Evolutionary conservation across 2,888 invertebrate genomes (phyloP), one percentile per base, ranked within the genome.

Genomic region (Lithophane leautieri): DNA sequence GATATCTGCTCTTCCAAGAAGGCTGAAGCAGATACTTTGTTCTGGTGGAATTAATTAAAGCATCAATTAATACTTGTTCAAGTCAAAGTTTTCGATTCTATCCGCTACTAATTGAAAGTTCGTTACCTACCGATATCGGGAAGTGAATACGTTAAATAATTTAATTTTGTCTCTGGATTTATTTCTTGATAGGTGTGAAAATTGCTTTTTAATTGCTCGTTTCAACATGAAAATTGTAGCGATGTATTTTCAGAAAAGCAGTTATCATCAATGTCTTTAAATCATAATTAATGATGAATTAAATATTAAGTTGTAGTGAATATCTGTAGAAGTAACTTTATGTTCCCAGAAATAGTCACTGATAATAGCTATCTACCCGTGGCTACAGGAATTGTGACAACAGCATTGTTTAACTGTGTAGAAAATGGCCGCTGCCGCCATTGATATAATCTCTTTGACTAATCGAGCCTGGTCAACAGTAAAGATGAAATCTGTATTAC

Each of bases 51-150:
- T 78, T 70, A 69, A 85, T 80, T 69, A 70, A 79, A 83, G 61
- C 58, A 79, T 85, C 66, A 78, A 84, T 81, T 84, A 78, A 52
- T 73, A 69, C 60, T 66, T 58, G 66, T 67, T 67, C 54, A 54
- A 67, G 69, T 61, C 25, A 22, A 77, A 83, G 54, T 60, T 74
- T 81, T 75, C 71, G 19, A 79, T 79, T 72, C 47, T 54, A 79
- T 74, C 71, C 56, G 69, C 25, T 71, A 73, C 28, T 75, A 66
- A 83, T 88, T 86, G 65, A 79, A 83, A 83, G 67, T 73, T 88
- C 4, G 69, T 60, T 76, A 75, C 22, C 66, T 76, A 75, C 22
- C 66, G 56, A 71, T 81, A 76, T 66, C 58, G 56, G 58, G 19
- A 70, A 79, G 52, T 60, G 73, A 78, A 65, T 40, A 63, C 70